Evolutionary conservation across 2,888 invertebrate genomes (phyloP).

Genomic region (Alviniconcha strummeri): DNA sequence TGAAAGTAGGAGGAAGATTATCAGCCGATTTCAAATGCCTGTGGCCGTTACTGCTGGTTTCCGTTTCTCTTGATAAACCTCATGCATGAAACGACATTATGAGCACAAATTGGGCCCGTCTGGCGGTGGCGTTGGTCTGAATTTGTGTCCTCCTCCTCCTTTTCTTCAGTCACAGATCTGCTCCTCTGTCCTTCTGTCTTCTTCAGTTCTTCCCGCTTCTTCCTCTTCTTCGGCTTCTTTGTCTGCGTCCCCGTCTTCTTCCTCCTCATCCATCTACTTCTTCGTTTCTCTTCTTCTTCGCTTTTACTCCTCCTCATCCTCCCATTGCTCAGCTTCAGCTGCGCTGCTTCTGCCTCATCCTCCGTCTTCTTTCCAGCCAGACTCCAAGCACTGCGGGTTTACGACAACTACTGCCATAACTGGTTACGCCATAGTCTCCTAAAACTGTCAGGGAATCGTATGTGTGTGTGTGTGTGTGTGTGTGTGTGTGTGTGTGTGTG

Average conservation of each 20-base stretch:
- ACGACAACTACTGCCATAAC: too few species aligned
- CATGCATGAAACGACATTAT: not conserved
- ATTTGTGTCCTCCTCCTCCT: not conserved
- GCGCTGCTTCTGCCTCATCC: not conserved
- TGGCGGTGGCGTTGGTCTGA: too few species aligned
- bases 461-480: conserved; percentile 3
- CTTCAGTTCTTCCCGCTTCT: not conserved
- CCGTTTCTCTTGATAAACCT: too few species aligned
- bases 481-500: not conserved
- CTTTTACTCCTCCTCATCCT: not conserved
- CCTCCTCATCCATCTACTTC: not conserved
- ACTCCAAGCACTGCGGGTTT: too few species aligned
- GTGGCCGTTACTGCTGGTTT: too few species aligned
- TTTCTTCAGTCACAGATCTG: too few species aligned
- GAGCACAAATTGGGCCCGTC: not conserved
- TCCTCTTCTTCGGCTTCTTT: not conserved
- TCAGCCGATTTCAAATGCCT: too few species aligned
- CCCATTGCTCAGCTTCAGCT: not conserved
- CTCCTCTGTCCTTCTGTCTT: not conserved
- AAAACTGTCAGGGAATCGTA: not conserved
- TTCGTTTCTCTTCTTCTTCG: too few species aligned
- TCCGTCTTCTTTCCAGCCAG: not conserved
- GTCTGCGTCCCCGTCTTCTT: conserved; percentile 9
- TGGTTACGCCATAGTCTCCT: not conserved
- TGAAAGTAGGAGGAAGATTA: too few species aligned